phyloP scores from a whole-genome alignment of 23 tunicate species.

The Trididemnum nubilum region DNA sequence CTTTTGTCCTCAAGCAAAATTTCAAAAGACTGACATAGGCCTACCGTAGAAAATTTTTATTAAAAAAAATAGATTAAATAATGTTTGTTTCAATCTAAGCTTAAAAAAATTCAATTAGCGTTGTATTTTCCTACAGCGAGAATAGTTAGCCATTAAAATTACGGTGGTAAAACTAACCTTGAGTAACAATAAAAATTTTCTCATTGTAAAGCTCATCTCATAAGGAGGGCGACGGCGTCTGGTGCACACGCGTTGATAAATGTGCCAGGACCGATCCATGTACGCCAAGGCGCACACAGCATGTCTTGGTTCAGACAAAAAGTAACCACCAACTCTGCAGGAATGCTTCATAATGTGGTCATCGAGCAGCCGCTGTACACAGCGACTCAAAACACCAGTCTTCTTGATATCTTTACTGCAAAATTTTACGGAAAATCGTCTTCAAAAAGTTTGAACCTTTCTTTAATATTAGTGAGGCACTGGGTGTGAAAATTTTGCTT shows the following conservation, averaged over 20 bases:
- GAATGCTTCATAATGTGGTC: constrained; percentile 70
- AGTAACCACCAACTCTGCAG: constrained; percentile 81
- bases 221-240: constrained; percentile 57
- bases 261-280: constrained; percentile 94
- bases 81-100: too few relatives aligned
- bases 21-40: too few relatives aligned
- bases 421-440: too few relatives aligned
- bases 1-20: too few relatives aligned
- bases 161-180: constrained; percentile 53
- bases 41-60: too few relatives aligned
- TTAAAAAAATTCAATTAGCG: too few relatives aligned
- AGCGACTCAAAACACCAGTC: constrained; percentile 33
- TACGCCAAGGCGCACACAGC: constrained; percentile 82
- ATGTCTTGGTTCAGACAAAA: constrained; percentile 76
- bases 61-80: too few relatives aligned
- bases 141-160: too few relatives aligned
- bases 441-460: too few relatives aligned
- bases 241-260: constrained; percentile 62
- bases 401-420: constrained; percentile 9
- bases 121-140: too few relatives aligned
- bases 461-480: too few relatives aligned
- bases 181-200: constrained; percentile 65
- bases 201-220: constrained; percentile 56
- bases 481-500: too few relatives aligned
- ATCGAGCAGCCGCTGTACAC: constrained; percentile 57